These are phyloP conservation scores for Athalia cordata DNA, from an alignment of 2,888 invertebrate genomes.

Conservation along the genomic window DNA sequence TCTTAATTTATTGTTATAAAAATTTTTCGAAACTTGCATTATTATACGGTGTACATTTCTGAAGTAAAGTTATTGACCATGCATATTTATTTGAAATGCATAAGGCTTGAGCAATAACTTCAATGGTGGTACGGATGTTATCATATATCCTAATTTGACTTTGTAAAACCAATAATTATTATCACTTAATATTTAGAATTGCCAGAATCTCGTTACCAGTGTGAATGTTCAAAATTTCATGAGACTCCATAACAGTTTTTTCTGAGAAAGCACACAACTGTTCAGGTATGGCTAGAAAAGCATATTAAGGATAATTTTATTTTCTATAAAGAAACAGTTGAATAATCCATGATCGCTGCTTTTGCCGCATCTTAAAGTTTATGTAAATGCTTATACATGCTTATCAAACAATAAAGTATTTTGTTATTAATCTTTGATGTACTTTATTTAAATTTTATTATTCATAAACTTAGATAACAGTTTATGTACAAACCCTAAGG, in stretches of 20 bases:
- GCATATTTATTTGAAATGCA: conserved; percentile 22
- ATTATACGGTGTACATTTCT: not conserved
- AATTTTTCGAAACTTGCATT: not conserved
- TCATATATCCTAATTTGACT: not conserved
- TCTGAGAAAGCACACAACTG: not conserved
- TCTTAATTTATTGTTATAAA: not conserved
- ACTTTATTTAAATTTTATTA: not conserved
- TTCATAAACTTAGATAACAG: conserved; percentile 54
- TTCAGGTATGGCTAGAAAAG: not conserved
- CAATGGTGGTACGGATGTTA: not conserved
- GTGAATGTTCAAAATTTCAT: conserved; percentile 7
- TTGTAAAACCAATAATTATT: not conserved
- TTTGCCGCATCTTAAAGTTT: not conserved
- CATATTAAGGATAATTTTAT: not conserved
- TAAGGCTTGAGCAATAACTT: not conserved
- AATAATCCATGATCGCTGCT: not conserved
- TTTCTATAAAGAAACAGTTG: conserved; percentile 3
- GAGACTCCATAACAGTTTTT: not conserved
- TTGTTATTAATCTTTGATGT: conserved; percentile 19
- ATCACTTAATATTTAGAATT: not conserved
- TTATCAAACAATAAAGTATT: conserved; percentile 41
- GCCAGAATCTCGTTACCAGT: conserved; percentile 13
- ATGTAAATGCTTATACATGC: conserved; percentile 14
- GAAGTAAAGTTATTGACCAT: not conserved
- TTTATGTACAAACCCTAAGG: conserved; percentile 34